phyloP scores from a whole-genome alignment of 1,140 invertebrate species.

The Asobara japonica region DNA sequence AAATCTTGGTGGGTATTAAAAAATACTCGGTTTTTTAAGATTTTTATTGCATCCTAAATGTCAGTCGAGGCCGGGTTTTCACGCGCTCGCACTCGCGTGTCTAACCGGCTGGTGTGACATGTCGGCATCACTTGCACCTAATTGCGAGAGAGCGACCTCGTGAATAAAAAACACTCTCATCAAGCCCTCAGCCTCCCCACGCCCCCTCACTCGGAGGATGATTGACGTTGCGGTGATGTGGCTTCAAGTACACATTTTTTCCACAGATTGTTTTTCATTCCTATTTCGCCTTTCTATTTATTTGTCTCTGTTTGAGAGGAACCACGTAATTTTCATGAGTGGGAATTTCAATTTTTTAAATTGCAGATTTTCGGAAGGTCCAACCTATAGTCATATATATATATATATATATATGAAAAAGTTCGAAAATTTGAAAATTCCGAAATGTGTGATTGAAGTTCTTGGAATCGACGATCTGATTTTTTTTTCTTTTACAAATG shows the following conservation, averaged over 20 bases:
- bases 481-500: too few relatives aligned
- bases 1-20: too few relatives aligned
- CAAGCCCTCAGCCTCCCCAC: neutral
- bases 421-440: too few relatives aligned
- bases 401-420: too few relatives aligned
- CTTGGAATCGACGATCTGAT: too few relatives aligned
- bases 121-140: constrained; percentile 13
- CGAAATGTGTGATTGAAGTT: too few relatives aligned
- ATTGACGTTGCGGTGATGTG: constrained; percentile 15
- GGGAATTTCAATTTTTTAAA: neutral
- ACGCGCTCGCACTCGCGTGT: neutral
- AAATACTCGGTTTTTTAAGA: too few relatives aligned
- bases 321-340: neutral
- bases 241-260: constrained; percentile 1
- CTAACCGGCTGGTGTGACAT: constrained; percentile 8
- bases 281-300: neutral
- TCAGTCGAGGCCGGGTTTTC: constrained; percentile 1
- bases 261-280: neutral
- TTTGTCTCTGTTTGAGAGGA: neutral
- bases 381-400: too few relatives aligned
- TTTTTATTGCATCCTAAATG: too few relatives aligned
- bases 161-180: constrained; percentile 17
- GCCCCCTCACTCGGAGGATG: neutral
- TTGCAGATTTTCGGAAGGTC: neutral
- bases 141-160: constrained; percentile 10